Conservation (phyloP, 2,888 invertebrate species). For the Eupithecia tripunctaria region DNA sequence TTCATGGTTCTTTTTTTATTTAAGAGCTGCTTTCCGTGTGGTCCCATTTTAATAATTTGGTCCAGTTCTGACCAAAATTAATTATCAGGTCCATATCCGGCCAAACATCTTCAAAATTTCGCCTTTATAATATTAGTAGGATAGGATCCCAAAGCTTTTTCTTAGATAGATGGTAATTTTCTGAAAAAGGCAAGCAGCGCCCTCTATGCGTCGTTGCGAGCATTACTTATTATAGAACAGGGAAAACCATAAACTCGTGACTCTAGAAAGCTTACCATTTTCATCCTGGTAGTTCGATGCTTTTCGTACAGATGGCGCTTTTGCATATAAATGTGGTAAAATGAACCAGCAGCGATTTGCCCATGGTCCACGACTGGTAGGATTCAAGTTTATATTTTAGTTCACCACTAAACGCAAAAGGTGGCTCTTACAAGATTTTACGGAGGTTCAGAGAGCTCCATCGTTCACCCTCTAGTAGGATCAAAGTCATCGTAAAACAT, state of each 20-base stretch:
- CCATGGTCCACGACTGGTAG: neutral
- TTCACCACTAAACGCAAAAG: neutral
- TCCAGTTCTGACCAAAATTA: no score
- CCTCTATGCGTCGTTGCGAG: neutral
- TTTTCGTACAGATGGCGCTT: conserved; percentile 12
- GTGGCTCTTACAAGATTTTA: neutral
- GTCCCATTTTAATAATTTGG: no score
- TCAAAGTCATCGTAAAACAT: neutral
- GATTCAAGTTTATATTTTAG: neutral
- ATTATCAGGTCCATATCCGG: no score
- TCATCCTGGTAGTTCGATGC: neutral
- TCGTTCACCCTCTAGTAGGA: neutral
- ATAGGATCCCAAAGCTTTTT: no score
- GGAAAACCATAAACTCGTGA: neutral
- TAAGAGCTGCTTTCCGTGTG: no score
- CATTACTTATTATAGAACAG: neutral
- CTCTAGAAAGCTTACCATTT: neutral
- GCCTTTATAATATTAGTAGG: no score
- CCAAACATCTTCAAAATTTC: no score
- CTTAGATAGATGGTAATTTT: neutral
- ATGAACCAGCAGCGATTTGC: neutral
- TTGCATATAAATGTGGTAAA: neutral
- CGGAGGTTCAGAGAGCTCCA: neutral
- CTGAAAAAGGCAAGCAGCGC: neutral
- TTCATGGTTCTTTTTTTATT: no score